A percentile compares a stretch with the other conserved stretches of the same genome.
Evolutionary conservation across 2,888 invertebrate genomes (phyloP).

Genomic region (Gnatocerus cornutus): DNA sequence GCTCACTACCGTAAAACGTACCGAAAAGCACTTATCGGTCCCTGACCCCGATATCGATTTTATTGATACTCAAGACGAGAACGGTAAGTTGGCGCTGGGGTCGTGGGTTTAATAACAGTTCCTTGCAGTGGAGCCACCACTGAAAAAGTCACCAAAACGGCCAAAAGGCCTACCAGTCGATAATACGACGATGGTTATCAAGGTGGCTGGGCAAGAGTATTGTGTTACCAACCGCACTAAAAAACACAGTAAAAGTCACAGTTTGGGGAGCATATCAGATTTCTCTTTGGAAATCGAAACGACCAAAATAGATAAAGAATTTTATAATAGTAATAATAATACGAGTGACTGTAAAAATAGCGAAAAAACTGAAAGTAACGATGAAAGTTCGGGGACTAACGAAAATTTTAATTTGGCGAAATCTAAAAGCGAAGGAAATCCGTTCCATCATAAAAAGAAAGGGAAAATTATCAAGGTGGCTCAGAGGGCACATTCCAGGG

Average conservation of each 20-base stretch:
- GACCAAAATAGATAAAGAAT: constrained; percentile 62
- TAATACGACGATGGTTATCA: constrained; percentile 70
- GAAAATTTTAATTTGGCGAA: constrained; percentile 63
- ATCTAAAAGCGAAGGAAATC: constrained; percentile 70
- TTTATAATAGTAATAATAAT: constrained; percentile 53
- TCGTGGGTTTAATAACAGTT: constrained; percentile 26
- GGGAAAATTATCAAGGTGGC: constrained; percentile 68
- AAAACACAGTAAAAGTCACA: constrained; percentile 67
- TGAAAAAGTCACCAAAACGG: constrained; percentile 62
- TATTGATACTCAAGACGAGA: constrained; percentile 75
- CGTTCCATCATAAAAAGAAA: constrained; percentile 66
- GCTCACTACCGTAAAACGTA: constrained; percentile 81
- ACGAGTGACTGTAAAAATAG: constrained; percentile 44
- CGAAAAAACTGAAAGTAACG: constrained; percentile 38
- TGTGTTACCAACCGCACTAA: constrained; percentile 68
- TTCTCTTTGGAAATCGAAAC: constrained; percentile 65
- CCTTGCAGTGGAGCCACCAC: constrained; percentile 51
- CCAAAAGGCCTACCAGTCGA: constrained; percentile 64
- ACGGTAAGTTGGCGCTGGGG: constrained; percentile 58
- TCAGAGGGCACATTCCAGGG: constrained; percentile 62
- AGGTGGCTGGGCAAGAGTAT: constrained; percentile 70
- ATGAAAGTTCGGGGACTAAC: constrained; percentile 15
- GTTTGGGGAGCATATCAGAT: constrained; percentile 69
- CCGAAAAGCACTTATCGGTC: constrained; percentile 78
- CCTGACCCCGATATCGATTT: constrained; percentile 82